Base-by-base conservation (phyloP, 1,140 invertebrate genomes). In the Popillia japonica region DNA sequence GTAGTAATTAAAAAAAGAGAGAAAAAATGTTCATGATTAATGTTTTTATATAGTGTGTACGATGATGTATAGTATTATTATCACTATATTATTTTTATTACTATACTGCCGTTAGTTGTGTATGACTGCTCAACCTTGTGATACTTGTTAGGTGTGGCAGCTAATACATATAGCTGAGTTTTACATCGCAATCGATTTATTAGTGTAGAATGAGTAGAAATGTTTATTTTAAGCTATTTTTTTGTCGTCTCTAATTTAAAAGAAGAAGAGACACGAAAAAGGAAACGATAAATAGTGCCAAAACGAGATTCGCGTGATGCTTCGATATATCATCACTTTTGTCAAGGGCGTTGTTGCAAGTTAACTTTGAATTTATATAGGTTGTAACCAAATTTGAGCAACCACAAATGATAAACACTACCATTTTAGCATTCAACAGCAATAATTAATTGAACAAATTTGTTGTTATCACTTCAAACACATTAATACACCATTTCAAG, bases 101-200 rank as follows among this genome's bases (percentile, higher is more conserved):
- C 59, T 64, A 64, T 64, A 64, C 59, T 64, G 59, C 59, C 59
- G 59, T 64, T 64, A 20, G 59, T 20, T 20, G 72, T 73, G 72
- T 73, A 73, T 73, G 72, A 73, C 72, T 73, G 72, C 72, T 73
- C 72, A 73, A 73, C 72, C 72, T 73, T 73, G 72, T 73, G 72
- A 73, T 73, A 73, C 14, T 73, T 73, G 72, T 73, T 73, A 73
- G 72, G 72, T 64, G 59, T 73, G 40, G 72, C 72, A 42, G 72
- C 72, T 40, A 23, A 42, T 68, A 34, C 61, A 68, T 68, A 68
- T 68, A 68, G 61, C 6, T 68, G 20, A 34, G 61, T 22, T 34
- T 8, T 34, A 22, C 61, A 34, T 68, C 10, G 10, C 61, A 17
- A 3, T 17, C 10, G 6, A 34, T 34, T 34, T n/a, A n/a, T n/a